phyloP scores from a whole-genome alignment of 2,888 invertebrate genomes.

The Scaptomyza reducta region DNA sequence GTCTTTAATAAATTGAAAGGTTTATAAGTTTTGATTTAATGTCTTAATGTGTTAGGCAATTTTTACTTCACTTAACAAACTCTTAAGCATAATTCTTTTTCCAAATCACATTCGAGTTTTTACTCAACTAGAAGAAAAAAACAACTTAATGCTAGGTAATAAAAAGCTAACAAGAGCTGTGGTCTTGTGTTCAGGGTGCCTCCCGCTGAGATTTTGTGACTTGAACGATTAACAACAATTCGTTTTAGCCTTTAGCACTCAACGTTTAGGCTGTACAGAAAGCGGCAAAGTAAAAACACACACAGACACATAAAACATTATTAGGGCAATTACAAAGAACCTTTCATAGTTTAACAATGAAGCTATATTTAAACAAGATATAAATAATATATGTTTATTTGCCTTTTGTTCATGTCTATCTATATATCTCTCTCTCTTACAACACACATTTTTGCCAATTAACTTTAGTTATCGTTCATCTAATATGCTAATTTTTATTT shows the following conservation, averaged over 20 bases:
- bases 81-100: neutral
- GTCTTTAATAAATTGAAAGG: too few species aligned
- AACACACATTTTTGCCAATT: constrained; percentile 54
- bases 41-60: neutral
- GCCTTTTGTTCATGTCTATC: constrained; percentile 1
- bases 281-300: neutral
- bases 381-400: constrained; percentile 1
- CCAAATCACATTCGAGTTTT: neutral
- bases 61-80: neutral
- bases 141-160: neutral
- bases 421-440: constrained; percentile 26
- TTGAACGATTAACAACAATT: constrained; percentile 32
- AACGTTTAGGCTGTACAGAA: neutral
- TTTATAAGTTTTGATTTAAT: too few species aligned
- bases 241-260: constrained; percentile 31
- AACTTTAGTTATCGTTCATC: constrained; percentile 58
- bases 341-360: constrained; percentile 25
- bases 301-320: constrained; percentile 4
- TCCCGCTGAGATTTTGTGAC: constrained; percentile 30
- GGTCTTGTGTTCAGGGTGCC: constrained; percentile 6
- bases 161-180: neutral
- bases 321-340: constrained; percentile 40
- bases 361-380: neutral
- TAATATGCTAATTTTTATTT: constrained; percentile 24
- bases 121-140: neutral